Conservation (phyloP, 2,888 invertebrate species). For the Apeira syringaria region DNA sequence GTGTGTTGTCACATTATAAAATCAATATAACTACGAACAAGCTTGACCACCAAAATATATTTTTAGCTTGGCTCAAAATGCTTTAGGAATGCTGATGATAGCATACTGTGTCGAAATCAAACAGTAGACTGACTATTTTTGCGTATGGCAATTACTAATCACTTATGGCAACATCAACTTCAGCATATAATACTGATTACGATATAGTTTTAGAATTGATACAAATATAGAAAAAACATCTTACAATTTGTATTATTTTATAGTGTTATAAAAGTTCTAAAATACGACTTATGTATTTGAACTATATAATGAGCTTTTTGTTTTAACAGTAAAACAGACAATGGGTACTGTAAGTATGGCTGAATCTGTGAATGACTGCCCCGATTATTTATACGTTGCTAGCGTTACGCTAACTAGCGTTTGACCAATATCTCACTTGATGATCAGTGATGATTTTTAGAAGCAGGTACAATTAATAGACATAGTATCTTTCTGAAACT, state of each 20-base stretch:
- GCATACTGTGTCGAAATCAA: conserved; percentile 42
- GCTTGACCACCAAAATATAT: conserved; percentile 31
- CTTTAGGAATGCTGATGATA: conserved; percentile 56
- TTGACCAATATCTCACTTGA: no score
- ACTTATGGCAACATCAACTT: conserved; percentile 23
- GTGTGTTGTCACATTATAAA: conserved; percentile 18
- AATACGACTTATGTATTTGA: conserved; percentile 8
- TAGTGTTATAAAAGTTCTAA: conserved; percentile 4
- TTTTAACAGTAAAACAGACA: neutral
- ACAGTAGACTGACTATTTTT: conserved; percentile 39
- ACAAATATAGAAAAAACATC: conserved; percentile 19
- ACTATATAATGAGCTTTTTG: neutral
- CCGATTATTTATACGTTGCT: no score
- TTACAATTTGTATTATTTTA: conserved; percentile 3
- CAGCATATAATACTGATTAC: conserved; percentile 11
- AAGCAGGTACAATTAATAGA: no score
- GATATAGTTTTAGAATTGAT: conserved; percentile 15
- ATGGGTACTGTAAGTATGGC: neutral
- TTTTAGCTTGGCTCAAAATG: conserved; percentile 54
- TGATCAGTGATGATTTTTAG: no score
- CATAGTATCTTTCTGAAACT: no score
- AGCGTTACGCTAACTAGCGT: no score
- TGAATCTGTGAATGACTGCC: no score
- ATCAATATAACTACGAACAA: conserved; percentile 36
- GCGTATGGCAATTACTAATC: conserved; percentile 4